Conservation (phyloP, 2,797 vertebrate species). For the Siniperca scherzeri region DNA sequence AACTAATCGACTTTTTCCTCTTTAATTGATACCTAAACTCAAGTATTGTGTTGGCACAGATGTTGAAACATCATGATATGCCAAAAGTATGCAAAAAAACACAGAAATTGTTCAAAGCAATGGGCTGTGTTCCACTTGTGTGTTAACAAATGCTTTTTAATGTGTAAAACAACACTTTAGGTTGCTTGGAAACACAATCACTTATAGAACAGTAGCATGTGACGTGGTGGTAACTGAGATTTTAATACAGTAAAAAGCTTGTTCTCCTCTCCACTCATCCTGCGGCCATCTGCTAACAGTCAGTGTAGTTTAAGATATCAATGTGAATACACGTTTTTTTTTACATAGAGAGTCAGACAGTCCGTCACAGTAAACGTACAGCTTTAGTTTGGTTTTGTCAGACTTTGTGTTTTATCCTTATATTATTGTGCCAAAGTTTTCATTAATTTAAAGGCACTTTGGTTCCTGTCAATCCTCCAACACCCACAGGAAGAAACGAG, state of each 20-base stretch:
- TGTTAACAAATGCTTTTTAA: not conserved
- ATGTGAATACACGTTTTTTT: not conserved
- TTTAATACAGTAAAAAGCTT: not conserved
- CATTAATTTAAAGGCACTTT: slow-evolving; percentile 16
- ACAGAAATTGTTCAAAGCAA: not conserved
- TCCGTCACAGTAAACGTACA: not conserved
- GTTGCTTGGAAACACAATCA: not conserved
- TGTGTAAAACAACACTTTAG: not conserved
- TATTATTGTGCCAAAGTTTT: slow-evolving; percentile 1
- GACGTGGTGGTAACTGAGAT: not conserved
- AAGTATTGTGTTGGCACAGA: not conserved
- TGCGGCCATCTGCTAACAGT: not conserved
- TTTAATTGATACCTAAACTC: not conserved
- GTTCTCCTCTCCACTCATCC: not conserved
- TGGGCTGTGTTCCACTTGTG: not conserved
- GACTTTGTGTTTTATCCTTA: not conserved
- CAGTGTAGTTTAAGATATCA: not conserved
- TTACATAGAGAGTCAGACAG: not conserved
- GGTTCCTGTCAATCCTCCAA: slow-evolving; percentile 33
- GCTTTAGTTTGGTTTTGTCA: not conserved
- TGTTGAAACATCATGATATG: not conserved
- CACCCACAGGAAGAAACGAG: slow-evolving; percentile 13
- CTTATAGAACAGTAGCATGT: not conserved
- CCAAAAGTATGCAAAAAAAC: not conserved
- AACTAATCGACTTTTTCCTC: not conserved